Conservation (phyloP, 2,113 vertebrate genomes). For the Oncorhynchus mykiss region DNA sequence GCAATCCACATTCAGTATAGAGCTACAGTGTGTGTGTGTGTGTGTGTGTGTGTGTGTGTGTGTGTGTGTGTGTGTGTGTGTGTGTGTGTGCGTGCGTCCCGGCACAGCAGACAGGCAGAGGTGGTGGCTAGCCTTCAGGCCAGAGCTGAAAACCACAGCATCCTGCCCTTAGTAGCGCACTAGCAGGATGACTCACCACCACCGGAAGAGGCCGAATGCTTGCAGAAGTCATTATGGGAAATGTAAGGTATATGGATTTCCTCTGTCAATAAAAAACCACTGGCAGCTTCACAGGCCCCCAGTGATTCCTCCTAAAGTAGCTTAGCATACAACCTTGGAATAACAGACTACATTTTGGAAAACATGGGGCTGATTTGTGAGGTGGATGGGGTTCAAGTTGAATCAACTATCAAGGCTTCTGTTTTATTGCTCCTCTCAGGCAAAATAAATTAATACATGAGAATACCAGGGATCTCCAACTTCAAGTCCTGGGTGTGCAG, state of each 20-base stretch:
- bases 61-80: too few relatives aligned
- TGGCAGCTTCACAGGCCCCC: constrained; percentile 75
- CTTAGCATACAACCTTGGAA: constrained; percentile 53
- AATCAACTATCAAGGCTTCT: background rate
- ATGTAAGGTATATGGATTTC: constrained; percentile 89
- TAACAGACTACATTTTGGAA: constrained; percentile 31
- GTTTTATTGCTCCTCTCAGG: background rate
- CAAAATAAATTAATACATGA: background rate
- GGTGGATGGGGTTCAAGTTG: constrained; percentile 30
- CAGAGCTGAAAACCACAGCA: constrained; percentile 84
- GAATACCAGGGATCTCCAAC: background rate
- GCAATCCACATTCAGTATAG: too few relatives aligned
- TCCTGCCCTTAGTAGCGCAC: constrained; percentile 80
- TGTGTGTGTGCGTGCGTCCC: background rate
- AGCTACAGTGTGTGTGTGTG: too few relatives aligned
- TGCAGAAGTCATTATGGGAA: constrained; percentile 93
- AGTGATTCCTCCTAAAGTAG: constrained; percentile 57
- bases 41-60: too few relatives aligned
- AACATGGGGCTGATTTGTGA: constrained; percentile 32
- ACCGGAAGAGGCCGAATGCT: constrained; percentile 87
- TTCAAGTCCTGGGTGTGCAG: background rate
- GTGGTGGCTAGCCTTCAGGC: constrained; percentile 77
- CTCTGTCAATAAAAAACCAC: constrained; percentile 80
- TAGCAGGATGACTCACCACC: constrained; percentile 75
- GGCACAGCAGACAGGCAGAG: constrained; percentile 68